Percentiles rank a stretch among this genome's conserved stretches.
Evolutionary conservation across 2,113 vertebrate genomes (phyloP).

Genomic region (Hydrochoerus hydrochaeris): DNA sequence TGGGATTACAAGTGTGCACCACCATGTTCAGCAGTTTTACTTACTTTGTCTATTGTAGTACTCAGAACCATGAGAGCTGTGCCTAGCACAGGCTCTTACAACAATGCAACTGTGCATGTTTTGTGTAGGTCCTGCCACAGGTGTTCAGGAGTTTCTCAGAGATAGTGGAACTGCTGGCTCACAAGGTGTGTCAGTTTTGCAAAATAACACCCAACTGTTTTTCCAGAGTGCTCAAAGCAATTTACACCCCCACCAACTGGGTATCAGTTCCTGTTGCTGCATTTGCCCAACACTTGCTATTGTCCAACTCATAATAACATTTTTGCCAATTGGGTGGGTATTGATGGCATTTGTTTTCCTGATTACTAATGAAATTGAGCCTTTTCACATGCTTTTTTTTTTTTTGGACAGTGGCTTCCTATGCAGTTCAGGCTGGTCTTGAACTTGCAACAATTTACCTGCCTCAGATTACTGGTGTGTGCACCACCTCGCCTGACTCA

Average conservation of each 20-base stretch:
- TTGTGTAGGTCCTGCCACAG: rapidly evolving
- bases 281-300: background rate
- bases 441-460: too few relatives aligned
- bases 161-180: background rate
- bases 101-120: background rate
- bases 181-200: conserved; percentile 35
- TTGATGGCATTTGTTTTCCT: background rate
- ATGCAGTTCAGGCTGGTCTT: too few relatives aligned
- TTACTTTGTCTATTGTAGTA: too few relatives aligned
- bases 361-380: background rate
- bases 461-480: too few relatives aligned
- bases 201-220: conserved; percentile 19
- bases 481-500: background rate
- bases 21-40: background rate
- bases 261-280: background rate
- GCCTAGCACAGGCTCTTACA: background rate
- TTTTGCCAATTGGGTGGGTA: background rate
- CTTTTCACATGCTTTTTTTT: background rate
- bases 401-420: too few relatives aligned
- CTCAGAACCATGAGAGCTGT: background rate
- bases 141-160: background rate
- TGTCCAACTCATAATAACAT: background rate
- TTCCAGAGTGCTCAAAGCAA: background rate
- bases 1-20: background rate
- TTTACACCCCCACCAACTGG: conserved; percentile 22